These are phyloP conservation scores for Gisinianus flammeolus DNA, from an alignment of 2,888 invertebrate species.

Conservation along the genomic window DNA sequence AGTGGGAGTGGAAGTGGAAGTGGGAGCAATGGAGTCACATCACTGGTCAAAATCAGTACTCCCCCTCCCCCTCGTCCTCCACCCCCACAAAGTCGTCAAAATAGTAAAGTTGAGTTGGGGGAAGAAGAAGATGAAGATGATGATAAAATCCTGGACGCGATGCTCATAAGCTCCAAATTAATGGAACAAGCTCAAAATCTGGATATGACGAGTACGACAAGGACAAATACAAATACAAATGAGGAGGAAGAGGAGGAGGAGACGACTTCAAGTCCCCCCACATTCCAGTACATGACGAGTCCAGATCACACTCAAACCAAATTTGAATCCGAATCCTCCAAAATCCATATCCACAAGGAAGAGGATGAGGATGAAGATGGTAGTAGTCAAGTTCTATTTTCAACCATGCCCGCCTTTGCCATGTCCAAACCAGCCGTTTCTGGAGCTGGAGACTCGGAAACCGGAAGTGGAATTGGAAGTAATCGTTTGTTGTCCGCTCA, in stretches of 20 bases:
- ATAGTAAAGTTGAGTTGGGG: conserved; percentile 1
- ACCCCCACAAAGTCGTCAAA: conserved; percentile 48
- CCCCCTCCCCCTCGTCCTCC: conserved; percentile 58
- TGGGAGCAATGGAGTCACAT: background rate
- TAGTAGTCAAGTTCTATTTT: conserved; percentile 12
- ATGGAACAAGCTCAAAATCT: too few species aligned
- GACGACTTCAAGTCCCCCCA: too few species aligned
- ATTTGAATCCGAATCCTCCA: too few species aligned
- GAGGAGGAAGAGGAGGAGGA: background rate
- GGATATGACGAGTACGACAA: background rate
- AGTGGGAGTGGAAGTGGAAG: background rate
- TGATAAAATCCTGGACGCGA: conserved; percentile 32
- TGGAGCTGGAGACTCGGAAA: background rate
- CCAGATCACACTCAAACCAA: too few species aligned
- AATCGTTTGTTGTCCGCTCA: too few species aligned
- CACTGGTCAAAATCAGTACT: conserved; percentile 25
- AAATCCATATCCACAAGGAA: conserved; percentile 5
- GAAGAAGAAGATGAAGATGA: conserved; percentile 9
- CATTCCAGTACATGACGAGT: too few species aligned
- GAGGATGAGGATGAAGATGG: conserved; percentile 31
- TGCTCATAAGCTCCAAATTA: background rate
- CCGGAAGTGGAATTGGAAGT: too few species aligned
- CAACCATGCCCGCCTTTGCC: conserved; percentile 13
- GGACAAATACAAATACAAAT: too few species aligned
- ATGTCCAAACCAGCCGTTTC: background rate